Evolutionary conservation across 2,888 invertebrate genomes (phyloP), one percentile per base, ranked within the genome.

Genomic region (Dicranocentrus wangi): DNA sequence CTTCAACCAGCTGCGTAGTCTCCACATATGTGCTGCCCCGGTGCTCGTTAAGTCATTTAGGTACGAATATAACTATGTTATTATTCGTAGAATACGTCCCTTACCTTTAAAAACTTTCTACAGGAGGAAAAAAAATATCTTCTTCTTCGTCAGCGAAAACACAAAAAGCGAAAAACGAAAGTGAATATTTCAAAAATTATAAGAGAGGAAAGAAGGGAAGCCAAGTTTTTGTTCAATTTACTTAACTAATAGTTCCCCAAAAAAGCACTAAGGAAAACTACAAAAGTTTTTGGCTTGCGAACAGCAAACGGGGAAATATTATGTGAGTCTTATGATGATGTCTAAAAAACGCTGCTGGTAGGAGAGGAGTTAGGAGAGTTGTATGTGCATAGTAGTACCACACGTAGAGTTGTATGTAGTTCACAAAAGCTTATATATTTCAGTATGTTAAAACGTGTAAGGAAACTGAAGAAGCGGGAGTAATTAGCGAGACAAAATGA

Each of bases 401-500:
- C n/a, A n/a, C n/a, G n/a, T n/a, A n/a, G n/a, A n/a, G n/a, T n/a
- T n/a, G n/a, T n/a, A n/a, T n/a, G n/a, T n/a, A n/a, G n/a, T n/a
- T n/a, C n/a, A n/a, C n/a, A n/a, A n/a, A n/a, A n/a, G n/a, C n/a
- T n/a, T 47, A 47, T n/a, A 47, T 15, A 15, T 3, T n/a, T 47
- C 5, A 15, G 47, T 47, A 47, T 58, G 39, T 47, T 51, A 63
- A 61, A 28, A 47, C 47, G 47, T 28, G 43, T 28, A 61, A n/a
- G 61, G 23, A 75, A 27, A 43, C 47, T 19, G 43, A 66, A 72
- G 47, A 65, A 53, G 63, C 65, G 63, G 65, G 72, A 66, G 72
- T 79, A 79, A 79, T 79, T 79, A 79, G 79, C 61, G 71, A 79
- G 71, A 79, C 72, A 79, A 79, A 72, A 79, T 79, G 79, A 72